phyloP scores from a whole-genome alignment of 2,797 vertebrate genomes.

The Oreochromis grahami region DNA sequence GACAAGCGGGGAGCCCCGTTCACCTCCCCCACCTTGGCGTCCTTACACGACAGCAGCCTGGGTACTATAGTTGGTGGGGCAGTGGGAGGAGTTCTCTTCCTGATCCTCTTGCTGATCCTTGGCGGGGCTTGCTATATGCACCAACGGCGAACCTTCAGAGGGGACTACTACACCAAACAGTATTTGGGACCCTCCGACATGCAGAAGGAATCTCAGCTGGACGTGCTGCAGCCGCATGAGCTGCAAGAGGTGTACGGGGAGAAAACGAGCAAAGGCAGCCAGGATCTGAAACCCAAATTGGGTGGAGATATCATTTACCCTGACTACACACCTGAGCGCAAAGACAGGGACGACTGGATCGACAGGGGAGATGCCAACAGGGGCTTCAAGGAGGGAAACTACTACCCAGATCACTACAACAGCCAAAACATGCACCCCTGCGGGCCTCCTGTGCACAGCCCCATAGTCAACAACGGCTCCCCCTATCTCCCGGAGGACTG shows the following conservation, averaged over 20 bases:
- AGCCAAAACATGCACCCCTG: conserved; percentile 75
- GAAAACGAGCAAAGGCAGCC: conserved; percentile 75
- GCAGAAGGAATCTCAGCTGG: conserved; percentile 96
- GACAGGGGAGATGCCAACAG: conserved; percentile 80
- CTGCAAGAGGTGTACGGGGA: conserved; percentile 85
- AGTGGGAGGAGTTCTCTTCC: conserved; percentile 88
- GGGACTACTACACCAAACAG: conserved; percentile 99
- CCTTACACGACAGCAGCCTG: conserved; percentile 82
- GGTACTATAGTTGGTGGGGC: conserved; percentile 87
- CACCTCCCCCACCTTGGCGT: conserved; percentile 85
- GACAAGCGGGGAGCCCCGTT: conserved; percentile 77
- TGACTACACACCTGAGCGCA: conserved; percentile 87
- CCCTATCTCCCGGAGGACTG: conserved; percentile 88
- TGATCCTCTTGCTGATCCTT: conserved; percentile 85
- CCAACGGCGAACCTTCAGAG: conserved; percentile 92
- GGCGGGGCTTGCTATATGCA: conserved; percentile 85
- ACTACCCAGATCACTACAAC: conserved; percentile 75
- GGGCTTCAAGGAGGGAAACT: conserved; percentile 75
- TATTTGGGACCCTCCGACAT: conserved; percentile 96
- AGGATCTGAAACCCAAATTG: conserved; percentile 78
- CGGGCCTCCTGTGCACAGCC: conserved; percentile 71
- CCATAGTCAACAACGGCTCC: conserved; percentile 80
- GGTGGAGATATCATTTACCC: conserved; percentile 85
- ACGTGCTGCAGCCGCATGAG: conserved; percentile 94
- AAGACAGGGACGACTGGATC: conserved; percentile 88